These are phyloP conservation scores for Drosophila lowei DNA, from an alignment of 1,140 invertebrate genomes.

Conservation along the genomic window DNA sequence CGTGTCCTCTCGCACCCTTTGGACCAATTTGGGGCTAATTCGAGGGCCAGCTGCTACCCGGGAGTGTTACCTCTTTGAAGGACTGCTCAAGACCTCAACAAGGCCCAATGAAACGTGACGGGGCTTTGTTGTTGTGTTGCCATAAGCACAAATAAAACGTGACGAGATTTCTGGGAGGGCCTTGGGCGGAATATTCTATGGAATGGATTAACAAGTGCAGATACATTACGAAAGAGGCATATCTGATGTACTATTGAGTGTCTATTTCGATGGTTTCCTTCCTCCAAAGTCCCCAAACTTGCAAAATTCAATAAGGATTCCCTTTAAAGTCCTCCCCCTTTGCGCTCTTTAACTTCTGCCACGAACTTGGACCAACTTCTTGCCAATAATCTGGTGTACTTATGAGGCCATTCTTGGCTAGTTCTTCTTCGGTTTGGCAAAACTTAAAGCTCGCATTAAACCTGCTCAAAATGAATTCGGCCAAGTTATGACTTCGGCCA, in stretches of 20 bases:
- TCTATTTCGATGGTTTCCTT: no score
- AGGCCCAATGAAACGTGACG: conserved; percentile 39
- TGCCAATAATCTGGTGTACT: conserved; percentile 37
- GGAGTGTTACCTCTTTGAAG: no score
- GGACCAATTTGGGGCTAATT: no score
- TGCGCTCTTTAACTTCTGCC: neutral
- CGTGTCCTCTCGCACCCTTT: conserved; percentile 3
- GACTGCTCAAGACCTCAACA: conserved; percentile 20
- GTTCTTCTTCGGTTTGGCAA: neutral
- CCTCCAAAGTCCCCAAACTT: no score
- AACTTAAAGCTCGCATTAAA: conserved; percentile 40
- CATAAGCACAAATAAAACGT: conserved; percentile 40
- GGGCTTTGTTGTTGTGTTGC: conserved; percentile 29
- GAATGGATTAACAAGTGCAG: no score
- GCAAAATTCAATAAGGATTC: no score
- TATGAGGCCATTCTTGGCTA: conserved; percentile 24
- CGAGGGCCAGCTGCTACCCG: no score
- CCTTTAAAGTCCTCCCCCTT: neutral
- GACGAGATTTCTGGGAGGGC: conserved; percentile 25
- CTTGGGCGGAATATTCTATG: conserved; percentile 7
- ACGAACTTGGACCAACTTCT: conserved; percentile 38
- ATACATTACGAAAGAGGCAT: no score
- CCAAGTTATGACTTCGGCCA: conserved; percentile 42
- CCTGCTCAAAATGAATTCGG: conserved; percentile 34
- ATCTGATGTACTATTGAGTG: no score